These are phyloP conservation scores for Alcedo quadribrachys DNA, from an alignment of 2,797 vertebrate species.

Conservation along the genomic window DNA sequence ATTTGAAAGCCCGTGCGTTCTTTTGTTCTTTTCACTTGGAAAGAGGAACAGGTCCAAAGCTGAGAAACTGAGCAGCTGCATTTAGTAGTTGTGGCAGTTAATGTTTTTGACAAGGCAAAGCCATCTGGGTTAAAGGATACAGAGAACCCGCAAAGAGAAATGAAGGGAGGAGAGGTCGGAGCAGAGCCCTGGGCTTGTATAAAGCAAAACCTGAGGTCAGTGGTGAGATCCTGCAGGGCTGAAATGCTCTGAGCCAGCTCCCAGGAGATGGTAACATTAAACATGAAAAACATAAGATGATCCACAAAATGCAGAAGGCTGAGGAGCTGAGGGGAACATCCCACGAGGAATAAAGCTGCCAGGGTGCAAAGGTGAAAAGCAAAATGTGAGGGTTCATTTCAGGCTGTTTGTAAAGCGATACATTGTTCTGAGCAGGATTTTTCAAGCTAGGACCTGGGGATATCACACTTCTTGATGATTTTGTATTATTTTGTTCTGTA, in stretches of 20 bases:
- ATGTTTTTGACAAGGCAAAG: slow-evolving; percentile 57
- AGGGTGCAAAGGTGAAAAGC: not conserved
- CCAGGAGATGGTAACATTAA: not conserved
- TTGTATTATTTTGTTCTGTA: not conserved
- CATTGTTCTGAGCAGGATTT: not conserved
- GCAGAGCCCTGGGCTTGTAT: not conserved
- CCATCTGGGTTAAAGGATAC: slow-evolving; percentile 55
- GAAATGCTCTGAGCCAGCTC: not conserved
- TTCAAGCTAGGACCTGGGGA: not conserved
- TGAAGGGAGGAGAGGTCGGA: not conserved
- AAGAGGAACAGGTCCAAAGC: slow-evolving; percentile 40
- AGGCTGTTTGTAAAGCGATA: not conserved
- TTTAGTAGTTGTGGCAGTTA: slow-evolving; percentile 18
- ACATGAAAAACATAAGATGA: not conserved
- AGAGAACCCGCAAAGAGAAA: slow-evolving; percentile 34
- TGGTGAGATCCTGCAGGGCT: slow-evolving; percentile 6
- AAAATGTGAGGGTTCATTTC: not conserved
- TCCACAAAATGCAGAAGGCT: not conserved
- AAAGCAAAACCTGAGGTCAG: slow-evolving; percentile 13
- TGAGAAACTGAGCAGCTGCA: slow-evolving; percentile 48
- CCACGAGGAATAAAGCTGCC: not conserved
- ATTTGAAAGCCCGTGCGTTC: not conserved
- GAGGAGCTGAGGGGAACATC: not conserved
- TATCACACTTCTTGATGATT: not conserved
- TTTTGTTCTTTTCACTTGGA: slow-evolving; percentile 37